Evolutionary conservation across 2,888 invertebrate genomes (phyloP).

Genomic region (Ennomos quercinarius): DNA sequence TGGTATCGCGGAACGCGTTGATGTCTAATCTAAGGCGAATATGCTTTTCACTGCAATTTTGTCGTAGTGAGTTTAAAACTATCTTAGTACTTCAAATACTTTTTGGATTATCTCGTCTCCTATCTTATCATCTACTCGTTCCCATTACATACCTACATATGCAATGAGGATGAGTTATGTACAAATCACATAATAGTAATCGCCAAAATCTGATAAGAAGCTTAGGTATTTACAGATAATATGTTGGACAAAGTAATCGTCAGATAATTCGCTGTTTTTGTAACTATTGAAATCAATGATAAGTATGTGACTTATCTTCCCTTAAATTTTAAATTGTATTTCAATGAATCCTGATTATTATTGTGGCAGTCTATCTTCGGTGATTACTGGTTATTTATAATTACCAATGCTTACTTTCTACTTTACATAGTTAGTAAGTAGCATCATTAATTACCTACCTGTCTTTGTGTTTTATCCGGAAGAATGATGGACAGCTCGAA

Average conservation of each 20-base stretch:
- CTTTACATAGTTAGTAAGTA: constrained; percentile 39
- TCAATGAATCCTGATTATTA: not conserved
- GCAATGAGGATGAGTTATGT: constrained; percentile 15
- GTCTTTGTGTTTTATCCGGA: constrained; percentile 87
- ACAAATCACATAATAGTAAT: constrained; percentile 24
- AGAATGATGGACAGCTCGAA: constrained; percentile 87
- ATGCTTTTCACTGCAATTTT: constrained; percentile 2
- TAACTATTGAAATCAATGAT: constrained; percentile 9
- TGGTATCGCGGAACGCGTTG: constrained; percentile 28
- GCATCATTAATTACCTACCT: constrained; percentile 65
- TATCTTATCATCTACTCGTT: not conserved
- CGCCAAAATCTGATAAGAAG: constrained; percentile 30
- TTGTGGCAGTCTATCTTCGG: not conserved
- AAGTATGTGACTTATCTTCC: constrained; percentile 19
- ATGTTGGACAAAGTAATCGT: constrained; percentile 10
- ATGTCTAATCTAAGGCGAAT: constrained; percentile 30
- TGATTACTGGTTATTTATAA: constrained; percentile 4
- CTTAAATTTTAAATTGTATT: constrained; percentile 4
- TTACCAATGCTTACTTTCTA: constrained; percentile 5
- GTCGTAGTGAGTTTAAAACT: not conserved
- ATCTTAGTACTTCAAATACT: not conserved
- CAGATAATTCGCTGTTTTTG: constrained; percentile 21
- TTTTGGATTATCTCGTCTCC: not conserved
- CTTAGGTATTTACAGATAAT: constrained; percentile 14
- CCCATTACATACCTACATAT: constrained; percentile 6